These are phyloP conservation scores for Ophioderma brevispina DNA, from an alignment of 35 echinoderm and acorn worm genomes.

Conservation along the genomic window DNA sequence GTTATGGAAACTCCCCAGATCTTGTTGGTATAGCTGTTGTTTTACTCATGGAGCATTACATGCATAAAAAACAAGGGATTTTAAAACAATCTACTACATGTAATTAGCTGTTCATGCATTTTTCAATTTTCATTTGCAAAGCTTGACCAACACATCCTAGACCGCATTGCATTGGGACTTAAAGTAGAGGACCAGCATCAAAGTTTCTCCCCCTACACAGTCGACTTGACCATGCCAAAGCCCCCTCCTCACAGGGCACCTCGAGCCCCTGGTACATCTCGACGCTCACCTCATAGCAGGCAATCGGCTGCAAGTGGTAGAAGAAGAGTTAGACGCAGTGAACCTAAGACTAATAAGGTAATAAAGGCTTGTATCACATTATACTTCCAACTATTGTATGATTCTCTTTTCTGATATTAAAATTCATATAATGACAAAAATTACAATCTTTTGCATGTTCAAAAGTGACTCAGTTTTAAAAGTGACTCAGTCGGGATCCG, in stretches of 20 bases:
- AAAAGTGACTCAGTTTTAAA: too few species aligned
- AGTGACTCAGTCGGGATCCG: too few species aligned
- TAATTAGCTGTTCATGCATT: too few species aligned
- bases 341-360: constrained; percentile 81
- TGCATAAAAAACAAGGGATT: too few species aligned
- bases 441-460: too few species aligned
- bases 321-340: constrained; percentile 48
- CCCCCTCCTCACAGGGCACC: constrained; percentile 31
- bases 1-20: too few species aligned
- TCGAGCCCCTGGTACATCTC: background rate
- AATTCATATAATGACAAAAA: too few species aligned
- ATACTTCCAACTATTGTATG: too few species aligned
- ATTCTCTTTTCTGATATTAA: too few species aligned
- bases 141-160: constrained; percentile 80
- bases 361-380: background rate
- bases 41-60: too few species aligned
- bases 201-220: constrained; percentile 75
- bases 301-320: constrained; percentile 31
- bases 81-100: too few species aligned
- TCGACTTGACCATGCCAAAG: constrained; percentile 47
- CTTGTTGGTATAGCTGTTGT: too few species aligned
- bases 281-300: background rate
- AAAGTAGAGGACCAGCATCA: constrained; percentile 73
- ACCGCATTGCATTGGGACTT: constrained; percentile 76
- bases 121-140: background rate